Conservation (phyloP, 1,140 invertebrate species). For the Anastatus disparis region DNA sequence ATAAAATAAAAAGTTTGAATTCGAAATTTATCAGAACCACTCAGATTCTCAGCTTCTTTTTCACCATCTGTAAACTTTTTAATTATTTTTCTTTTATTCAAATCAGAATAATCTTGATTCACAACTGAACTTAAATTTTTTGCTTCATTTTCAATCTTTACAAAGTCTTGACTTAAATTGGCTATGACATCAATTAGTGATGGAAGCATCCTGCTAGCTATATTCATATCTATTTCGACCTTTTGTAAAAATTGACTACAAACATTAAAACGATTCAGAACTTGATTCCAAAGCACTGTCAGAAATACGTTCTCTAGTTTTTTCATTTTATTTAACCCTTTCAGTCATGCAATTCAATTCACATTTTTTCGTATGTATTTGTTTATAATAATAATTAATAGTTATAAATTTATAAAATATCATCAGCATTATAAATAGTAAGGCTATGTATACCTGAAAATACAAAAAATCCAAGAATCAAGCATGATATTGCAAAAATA, state of each 20-base stretch:
- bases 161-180: not conserved
- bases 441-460: no score
- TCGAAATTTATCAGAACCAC: constrained; percentile 8
- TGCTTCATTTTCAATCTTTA: no score
- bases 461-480: no score
- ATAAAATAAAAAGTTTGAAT: constrained; percentile 26
- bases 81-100: no score
- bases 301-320: constrained; percentile 25
- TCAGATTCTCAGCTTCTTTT: not conserved
- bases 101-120: constrained; percentile 23
- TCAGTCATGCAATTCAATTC: no score
- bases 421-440: no score
- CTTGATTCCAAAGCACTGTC: constrained; percentile 18
- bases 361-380: no score
- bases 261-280: constrained; percentile 9
- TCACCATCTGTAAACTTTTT: not conserved
- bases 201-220: not conserved
- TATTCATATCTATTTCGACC: constrained; percentile 9
- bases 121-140: constrained; percentile 24
- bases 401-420: no score
- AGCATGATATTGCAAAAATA: no score
- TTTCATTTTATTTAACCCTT: constrained; percentile 1
- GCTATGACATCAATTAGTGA: not conserved
- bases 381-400: no score
- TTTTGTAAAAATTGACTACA: constrained; percentile 18